Evolutionary conservation across 2,888 invertebrate genomes (phyloP).

Genomic region (Adineta ricciae): DNA sequence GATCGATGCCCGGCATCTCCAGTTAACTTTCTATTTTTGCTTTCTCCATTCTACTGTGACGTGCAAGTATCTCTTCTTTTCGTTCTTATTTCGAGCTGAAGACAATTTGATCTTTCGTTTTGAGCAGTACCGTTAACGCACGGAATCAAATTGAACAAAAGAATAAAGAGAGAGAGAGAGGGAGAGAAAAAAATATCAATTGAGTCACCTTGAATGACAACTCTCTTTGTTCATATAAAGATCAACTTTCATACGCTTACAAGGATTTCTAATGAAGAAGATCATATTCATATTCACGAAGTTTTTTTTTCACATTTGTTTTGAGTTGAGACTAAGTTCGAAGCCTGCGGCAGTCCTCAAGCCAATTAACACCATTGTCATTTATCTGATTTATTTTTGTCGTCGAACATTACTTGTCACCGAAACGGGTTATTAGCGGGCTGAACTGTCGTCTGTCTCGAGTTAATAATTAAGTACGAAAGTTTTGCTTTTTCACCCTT

Average conservation of each 20-base stretch:
- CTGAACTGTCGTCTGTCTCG: background rate
- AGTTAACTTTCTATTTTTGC: background rate
- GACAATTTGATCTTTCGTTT: background rate
- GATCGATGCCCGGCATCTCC: slow-evolving; percentile 34
- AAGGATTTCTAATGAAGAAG: background rate
- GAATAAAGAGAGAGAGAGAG: no score
- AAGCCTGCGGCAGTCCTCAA: background rate
- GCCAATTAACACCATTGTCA: background rate
- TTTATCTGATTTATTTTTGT: slow-evolving; percentile 15
- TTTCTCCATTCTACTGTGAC: background rate
- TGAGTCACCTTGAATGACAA: background rate
- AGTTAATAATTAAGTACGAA: slow-evolving; percentile 1
- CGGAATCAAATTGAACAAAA: background rate
- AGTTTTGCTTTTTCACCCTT: background rate
- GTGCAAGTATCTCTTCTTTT: background rate
- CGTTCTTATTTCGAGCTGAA: background rate
- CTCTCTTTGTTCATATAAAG: background rate
- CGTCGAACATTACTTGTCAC: background rate
- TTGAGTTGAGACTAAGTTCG: background rate
- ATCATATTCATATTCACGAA: background rate
- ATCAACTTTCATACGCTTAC: background rate
- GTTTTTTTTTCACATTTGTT: background rate
- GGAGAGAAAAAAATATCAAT: background rate
- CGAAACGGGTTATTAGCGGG: background rate
- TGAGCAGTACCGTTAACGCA: background rate